Evolutionary conservation across 1,140 invertebrate species (phyloP), one percentile per base, ranked within the genome.

Genomic region (Neoseiulus cucumeris): DNA sequence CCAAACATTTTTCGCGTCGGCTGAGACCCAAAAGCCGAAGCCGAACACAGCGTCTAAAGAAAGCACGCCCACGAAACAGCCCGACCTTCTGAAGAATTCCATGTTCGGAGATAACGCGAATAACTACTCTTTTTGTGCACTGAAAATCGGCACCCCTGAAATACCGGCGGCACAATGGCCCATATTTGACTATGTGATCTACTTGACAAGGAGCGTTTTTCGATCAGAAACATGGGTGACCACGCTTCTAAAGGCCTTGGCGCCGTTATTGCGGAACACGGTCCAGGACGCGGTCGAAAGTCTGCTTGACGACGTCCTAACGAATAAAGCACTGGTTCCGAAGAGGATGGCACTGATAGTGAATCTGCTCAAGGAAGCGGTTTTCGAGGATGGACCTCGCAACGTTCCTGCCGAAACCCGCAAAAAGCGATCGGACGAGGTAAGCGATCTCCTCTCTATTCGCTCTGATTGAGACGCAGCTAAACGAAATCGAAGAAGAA

Each of bases 1-100:
- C 69, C 79, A 77, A 64, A 81, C 81, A 9, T 86, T 88, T 70
- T 72, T 88, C 33, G 75, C 79, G 2, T 88, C 86, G 0, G 85
- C 76, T 9, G 76, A 77, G 70, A 68, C 76, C 42, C 66, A 72
- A 6, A 78, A 77, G 72, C 74, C 77, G 39, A 72, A 71, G 68
- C 71, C 77, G 17, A 7, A 18, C 25, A 6, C 45, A 17, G 17
- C 39, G 59, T 47, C 59, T 18, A 20, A 64, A 12, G 30, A 69
- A 12, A 20, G 64, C 29, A 25, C 30, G 22, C 44, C 28, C 18
- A 69, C 20, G n/a, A 64, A 66, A 42, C 42, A 29, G 45, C 28
- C 20, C 22, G n/a, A 51, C 66, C 29, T 28, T 65, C 18, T 42
- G 42, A 44, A 66, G 18, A 66, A 66, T n/a, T 7, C 45, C 14